Conservation (phyloP, 1,140 invertebrate genomes). For the Glomeris maerens region DNA sequence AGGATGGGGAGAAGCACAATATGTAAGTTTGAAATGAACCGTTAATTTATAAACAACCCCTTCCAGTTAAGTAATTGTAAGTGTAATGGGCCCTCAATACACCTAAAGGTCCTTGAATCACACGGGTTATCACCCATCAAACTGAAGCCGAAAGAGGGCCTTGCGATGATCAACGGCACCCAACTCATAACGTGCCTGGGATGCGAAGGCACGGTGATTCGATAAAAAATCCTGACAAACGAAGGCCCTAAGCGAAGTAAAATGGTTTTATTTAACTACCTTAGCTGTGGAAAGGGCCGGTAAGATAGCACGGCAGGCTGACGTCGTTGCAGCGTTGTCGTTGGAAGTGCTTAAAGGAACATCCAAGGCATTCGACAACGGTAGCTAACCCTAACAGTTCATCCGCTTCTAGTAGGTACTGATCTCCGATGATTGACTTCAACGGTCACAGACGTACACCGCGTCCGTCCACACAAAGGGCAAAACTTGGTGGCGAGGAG, state of each 20-base stretch:
- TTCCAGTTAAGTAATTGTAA: no score
- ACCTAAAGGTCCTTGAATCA: conserved; percentile 40
- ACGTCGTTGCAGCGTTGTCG: conserved; percentile 53
- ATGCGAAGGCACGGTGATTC: conserved; percentile 40
- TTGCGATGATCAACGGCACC: conserved; percentile 59
- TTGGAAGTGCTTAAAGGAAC: conserved; percentile 59
- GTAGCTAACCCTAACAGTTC: conserved; percentile 25
- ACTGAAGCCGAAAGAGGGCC: conserved; percentile 52
- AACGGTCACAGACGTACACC: conserved; percentile 42
- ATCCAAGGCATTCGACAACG: conserved; percentile 50
- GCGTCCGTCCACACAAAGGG: conserved; percentile 49
- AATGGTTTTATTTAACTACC: no score
- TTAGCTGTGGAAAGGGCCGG: conserved; percentile 44
- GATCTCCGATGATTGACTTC: neutral
- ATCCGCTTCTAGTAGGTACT: neutral
- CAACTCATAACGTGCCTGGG: conserved; percentile 57
- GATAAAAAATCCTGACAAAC: no score
- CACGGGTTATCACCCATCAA: conserved; percentile 44
- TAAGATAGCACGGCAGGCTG: conserved; percentile 47
- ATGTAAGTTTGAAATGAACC: conserved; percentile 33
- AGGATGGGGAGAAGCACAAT: conserved; percentile 52
- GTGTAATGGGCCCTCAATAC: no score
- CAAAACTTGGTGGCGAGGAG: conserved; percentile 47
- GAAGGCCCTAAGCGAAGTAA: no score
- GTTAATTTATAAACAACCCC: conserved; percentile 10